Percentiles rank a stretch among this genome's conserved stretches.
These are phyloP conservation scores for Syngnathus typhle DNA, from an alignment of 2,113 vertebrate species.

Conservation along the genomic window DNA sequence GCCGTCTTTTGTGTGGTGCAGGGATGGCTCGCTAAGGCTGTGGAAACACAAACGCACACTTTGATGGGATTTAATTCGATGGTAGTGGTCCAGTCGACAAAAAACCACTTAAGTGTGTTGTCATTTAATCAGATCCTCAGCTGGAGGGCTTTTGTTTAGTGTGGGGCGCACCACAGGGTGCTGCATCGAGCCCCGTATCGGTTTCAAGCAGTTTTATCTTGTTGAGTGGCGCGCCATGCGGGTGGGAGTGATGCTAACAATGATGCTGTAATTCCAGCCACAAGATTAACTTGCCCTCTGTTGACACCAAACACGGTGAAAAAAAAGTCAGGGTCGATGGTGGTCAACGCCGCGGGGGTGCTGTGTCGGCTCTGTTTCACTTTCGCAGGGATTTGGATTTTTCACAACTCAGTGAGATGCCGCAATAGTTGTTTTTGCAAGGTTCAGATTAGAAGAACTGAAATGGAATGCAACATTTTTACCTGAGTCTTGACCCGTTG, in stretches of 20 bases:
- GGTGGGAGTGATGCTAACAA: slow-evolving; percentile 22
- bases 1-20: slow-evolving; percentile 39
- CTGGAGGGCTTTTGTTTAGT: slow-evolving; percentile 1
- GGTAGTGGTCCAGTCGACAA: background rate
- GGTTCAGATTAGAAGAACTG: background rate
- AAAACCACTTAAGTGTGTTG: background rate
- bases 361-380: background rate
- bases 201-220: slow-evolving; percentile 47
- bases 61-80: background rate
- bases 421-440: background rate
- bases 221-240: slow-evolving; percentile 10
- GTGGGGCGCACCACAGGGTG: slow-evolving; percentile 13
- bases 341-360: background rate
- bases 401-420: background rate
- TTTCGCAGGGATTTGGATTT: background rate
- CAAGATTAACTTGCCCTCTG: slow-evolving; percentile 22
- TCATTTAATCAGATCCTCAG: slow-evolving; percentile 28
- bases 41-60: background rate
- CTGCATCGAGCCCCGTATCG: slow-evolving; percentile 33
- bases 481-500: slow-evolving; percentile 45
- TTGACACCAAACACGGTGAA: slow-evolving; percentile 22
- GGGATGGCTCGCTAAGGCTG: slow-evolving; percentile 58
- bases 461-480: no score
- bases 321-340: background rate
- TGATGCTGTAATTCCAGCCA: slow-evolving; percentile 48